These are phyloP conservation scores for Bothrops alternatus DNA, from an alignment of 2,797 vertebrate genomes.

Conservation along the genomic window DNA sequence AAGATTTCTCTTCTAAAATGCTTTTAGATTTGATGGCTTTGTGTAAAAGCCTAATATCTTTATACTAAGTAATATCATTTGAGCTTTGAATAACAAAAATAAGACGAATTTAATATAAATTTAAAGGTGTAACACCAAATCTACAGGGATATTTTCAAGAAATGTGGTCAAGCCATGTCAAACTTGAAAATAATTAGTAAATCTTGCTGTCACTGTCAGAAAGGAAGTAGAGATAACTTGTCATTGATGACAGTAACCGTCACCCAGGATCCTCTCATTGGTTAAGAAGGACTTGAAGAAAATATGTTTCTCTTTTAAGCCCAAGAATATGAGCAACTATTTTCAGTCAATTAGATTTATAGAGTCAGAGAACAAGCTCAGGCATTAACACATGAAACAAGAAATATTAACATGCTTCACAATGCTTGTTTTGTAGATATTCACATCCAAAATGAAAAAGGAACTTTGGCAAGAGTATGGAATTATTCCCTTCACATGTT, in stretches of 20 bases:
- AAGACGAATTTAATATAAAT: background rate
- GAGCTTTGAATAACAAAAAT: constrained; percentile 31
- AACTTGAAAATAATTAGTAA: background rate
- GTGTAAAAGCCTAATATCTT: constrained; percentile 36
- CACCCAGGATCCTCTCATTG: background rate
- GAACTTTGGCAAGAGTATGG: background rate
- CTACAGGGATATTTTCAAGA: background rate
- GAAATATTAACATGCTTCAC: background rate
- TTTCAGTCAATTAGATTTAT: background rate
- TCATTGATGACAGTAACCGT: background rate
- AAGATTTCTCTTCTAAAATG: constrained; percentile 65
- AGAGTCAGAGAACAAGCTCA: background rate
- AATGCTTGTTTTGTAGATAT: background rate
- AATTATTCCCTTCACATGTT: background rate
- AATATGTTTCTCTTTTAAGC: background rate
- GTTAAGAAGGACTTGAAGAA: background rate
- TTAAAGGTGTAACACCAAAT: constrained; percentile 33
- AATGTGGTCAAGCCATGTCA: background rate
- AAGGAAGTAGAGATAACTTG: background rate
- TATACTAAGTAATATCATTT: constrained; percentile 6
- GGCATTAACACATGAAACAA: background rate
- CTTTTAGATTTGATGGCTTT: constrained; percentile 49
- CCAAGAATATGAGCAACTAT: background rate
- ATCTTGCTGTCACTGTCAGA: background rate
- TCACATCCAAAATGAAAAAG: background rate